Evolutionary conservation across 2,797 vertebrate species (phyloP), one percentile per base, ranked within the genome.

Genomic region (Tenualosa thibaudeaui): DNA sequence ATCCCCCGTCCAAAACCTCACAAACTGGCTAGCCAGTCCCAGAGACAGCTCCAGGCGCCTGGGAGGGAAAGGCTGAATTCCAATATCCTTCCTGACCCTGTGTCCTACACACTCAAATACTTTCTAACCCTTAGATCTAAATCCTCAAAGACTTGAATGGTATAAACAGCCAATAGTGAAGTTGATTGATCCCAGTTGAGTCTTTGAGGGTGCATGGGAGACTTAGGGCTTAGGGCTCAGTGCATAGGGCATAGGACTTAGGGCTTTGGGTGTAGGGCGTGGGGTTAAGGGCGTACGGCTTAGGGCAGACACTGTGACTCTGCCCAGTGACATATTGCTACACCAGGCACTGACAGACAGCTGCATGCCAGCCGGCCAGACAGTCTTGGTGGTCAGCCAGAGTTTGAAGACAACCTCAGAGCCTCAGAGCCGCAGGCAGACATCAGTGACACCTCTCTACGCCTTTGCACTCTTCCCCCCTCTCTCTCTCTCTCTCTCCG

Each of bases 391-490:
- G 60, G 60, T 24, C 60, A 40, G 65, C 12, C 31, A 4, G 0
- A 31, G 4, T 75, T 75, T 75, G 31, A 19, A 75, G 37, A 19
- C 68, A 17, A 40, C 26, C 65, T 31, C 65, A 71, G 65, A 13
- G 19, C 68, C 31, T 75, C 68, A 17, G 31, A 43, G 68, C 68
- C 68, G 15, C 37, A 37, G 31, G 31, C 12, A 75, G 13, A 75
- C 68, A 75, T 75, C 68, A 75, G 13, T 75, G 37, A 75, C 68
- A 75, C 68, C 68, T 75, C 65, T 40, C 65, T 68, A 46, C 46
- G 3, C 46, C 46, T 46, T 46, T 7, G 3, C 46, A 4, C 65
- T 71, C 65, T 53, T 26, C 37, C 65, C 37, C 37, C 3, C 17
- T 43, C 37, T 3, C 68, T 31, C 68, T 75, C 3, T 40, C 26